Evolutionary conservation across 2,888 invertebrate species (phyloP).

Genomic region (Thyatira batis): DNA sequence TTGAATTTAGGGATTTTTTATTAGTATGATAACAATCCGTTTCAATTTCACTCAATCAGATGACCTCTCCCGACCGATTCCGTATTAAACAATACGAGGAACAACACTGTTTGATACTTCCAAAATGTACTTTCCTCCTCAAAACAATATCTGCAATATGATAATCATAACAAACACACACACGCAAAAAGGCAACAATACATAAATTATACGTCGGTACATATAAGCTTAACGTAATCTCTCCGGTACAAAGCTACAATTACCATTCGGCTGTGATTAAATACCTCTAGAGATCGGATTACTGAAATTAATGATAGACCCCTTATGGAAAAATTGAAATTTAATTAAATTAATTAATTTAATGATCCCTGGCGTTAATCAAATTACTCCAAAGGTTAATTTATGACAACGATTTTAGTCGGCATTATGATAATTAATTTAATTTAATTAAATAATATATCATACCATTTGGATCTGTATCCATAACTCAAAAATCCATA

Average conservation of each 20-base stretch:
- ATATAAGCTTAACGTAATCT: constrained; percentile 30
- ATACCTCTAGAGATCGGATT: constrained; percentile 33
- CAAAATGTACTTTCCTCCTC: neutral
- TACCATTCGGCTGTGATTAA: constrained; percentile 26
- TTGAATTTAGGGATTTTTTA: too few species aligned
- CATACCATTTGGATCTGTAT: too few species aligned
- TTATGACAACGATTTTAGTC: constrained; percentile 26
- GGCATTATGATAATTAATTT: neutral
- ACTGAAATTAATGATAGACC: constrained; percentile 36
- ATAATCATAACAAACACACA: neutral
- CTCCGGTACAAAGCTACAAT: constrained; percentile 25
- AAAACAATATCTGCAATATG: neutral
- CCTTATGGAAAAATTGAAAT: constrained; percentile 28
- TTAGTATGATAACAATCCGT: too few species aligned
- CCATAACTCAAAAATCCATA: too few species aligned
- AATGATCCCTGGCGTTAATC: constrained; percentile 31
- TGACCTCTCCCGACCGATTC: too few species aligned
- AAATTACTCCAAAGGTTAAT: constrained; percentile 29
- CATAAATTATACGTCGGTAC: constrained; percentile 24
- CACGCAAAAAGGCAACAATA: constrained; percentile 6
- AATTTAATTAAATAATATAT: too few species aligned
- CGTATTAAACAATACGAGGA: too few species aligned
- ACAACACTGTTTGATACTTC: neutral
- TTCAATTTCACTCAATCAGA: too few species aligned
- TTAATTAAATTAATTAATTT: constrained; percentile 35